Percentiles rank a stretch among this genome's conserved stretches.
These are phyloP conservation scores for Campopleginae sp. DNA, from an alignment of 2,888 invertebrate genomes.

Conservation along the genomic window DNA sequence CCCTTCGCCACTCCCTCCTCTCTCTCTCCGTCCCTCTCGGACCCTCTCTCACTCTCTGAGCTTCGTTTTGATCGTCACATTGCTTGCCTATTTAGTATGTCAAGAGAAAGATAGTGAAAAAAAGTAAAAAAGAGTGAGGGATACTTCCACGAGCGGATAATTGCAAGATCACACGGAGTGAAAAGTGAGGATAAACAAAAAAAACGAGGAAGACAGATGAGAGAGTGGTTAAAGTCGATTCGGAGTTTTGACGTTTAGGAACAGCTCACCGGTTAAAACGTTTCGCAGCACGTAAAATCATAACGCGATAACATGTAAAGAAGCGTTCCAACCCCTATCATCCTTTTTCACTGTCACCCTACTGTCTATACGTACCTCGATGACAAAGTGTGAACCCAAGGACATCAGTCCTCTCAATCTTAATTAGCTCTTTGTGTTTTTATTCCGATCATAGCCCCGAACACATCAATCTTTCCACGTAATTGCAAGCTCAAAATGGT, in stretches of 20 bases:
- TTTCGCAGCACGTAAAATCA: background rate
- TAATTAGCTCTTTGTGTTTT: background rate
- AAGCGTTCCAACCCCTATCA: background rate
- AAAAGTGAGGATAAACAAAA: background rate
- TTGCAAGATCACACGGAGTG: slow-evolving; percentile 61
- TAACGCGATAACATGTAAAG: background rate
- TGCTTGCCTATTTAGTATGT: slow-evolving; percentile 30
- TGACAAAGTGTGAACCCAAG: background rate
- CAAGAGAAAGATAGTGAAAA: slow-evolving; percentile 11
- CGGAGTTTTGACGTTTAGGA: slow-evolving; percentile 24
- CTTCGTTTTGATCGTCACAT: slow-evolving; percentile 36
- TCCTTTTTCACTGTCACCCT: background rate
- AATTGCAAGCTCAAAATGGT: background rate
- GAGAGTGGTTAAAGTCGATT: slow-evolving; percentile 29
- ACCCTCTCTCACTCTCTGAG: slow-evolving; percentile 8
- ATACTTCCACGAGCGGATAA: slow-evolving; percentile 66
- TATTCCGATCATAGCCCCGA: background rate
- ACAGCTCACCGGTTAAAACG: slow-evolving; percentile 31
- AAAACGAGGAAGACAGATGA: background rate
- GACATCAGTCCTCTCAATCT: background rate
- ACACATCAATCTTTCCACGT: background rate
- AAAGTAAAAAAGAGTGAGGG: slow-evolving; percentile 52
- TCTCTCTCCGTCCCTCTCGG: slow-evolving; percentile 17
- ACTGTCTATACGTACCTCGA: background rate
- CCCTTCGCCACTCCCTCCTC: slow-evolving; percentile 37